Evolutionary conservation across 2,113 vertebrate genomes (phyloP).

Genomic region (Barnardius zonarius): DNA sequence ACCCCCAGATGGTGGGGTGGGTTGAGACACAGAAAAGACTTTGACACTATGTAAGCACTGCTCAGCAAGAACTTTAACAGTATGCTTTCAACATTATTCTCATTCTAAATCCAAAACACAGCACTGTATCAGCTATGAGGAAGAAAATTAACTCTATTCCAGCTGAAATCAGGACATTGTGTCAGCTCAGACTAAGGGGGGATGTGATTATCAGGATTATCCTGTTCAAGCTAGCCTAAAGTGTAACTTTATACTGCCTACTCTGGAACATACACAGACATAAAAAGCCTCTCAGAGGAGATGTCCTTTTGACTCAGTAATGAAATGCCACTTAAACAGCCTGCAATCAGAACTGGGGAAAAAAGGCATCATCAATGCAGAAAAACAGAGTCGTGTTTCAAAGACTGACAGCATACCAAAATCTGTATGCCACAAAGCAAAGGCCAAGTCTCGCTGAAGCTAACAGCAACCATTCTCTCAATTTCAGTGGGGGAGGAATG

Average conservation of each 20-base stretch:
- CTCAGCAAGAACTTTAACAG: not conserved
- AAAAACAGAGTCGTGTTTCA: not conserved
- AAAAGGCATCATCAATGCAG: not conserved
- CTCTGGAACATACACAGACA: not conserved
- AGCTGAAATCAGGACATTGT: not conserved
- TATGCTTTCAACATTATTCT: not conserved
- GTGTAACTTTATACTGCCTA: not conserved
- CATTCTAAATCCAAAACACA: not conserved
- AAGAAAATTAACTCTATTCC: not conserved
- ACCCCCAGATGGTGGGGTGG: not conserved
- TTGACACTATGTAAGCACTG: not conserved
- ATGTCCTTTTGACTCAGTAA: conserved; percentile 9
- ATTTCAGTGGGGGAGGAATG: not conserved
- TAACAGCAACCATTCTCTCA: not conserved
- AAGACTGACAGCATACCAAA: not conserved
- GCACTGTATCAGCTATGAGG: not conserved
- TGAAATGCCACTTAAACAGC: conserved; percentile 12
- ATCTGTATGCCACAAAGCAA: not conserved
- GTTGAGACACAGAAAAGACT: not conserved
- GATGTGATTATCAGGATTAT: not conserved
- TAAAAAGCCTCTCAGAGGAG: not conserved
- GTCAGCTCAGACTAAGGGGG: not conserved
- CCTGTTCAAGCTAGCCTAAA: not conserved
- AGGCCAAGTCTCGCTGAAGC: not conserved
- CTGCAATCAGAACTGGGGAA: not conserved